Conservation (phyloP, 1,140 invertebrate genomes). For the Eupeodes corollae region DNA sequence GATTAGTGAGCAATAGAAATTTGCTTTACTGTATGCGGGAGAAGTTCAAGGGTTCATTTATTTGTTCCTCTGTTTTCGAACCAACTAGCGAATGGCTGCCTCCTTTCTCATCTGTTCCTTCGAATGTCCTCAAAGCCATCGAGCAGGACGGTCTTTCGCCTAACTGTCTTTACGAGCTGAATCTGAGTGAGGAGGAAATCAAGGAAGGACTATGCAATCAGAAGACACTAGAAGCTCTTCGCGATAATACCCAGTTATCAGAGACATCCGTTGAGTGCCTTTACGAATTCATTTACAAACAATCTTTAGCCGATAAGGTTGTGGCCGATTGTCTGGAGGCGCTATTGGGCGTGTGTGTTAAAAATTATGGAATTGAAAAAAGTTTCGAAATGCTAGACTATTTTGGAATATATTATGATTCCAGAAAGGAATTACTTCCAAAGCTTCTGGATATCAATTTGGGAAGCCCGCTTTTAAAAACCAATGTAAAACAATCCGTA, state of each 20-base stretch:
- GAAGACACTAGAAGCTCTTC: background rate
- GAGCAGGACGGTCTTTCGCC: background rate
- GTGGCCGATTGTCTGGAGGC: slow-evolving; percentile 77
- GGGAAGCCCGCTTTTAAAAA: slow-evolving; percentile 28
- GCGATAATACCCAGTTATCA: background rate
- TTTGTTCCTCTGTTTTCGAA: slow-evolving; percentile 16
- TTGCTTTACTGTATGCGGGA: slow-evolving; percentile 52
- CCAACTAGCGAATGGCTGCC: slow-evolving; percentile 48
- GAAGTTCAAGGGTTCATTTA: slow-evolving; percentile 18
- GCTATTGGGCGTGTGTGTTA: slow-evolving; percentile 65
- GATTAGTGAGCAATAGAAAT: slow-evolving; percentile 73
- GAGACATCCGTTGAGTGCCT: slow-evolving; percentile 1
- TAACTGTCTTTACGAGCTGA: background rate
- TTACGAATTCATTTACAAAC: slow-evolving; percentile 6
- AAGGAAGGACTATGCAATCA: slow-evolving; percentile 1
- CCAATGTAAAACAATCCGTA: slow-evolving; percentile 19
- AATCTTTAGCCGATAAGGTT: slow-evolving; percentile 20
- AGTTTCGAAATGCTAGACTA: slow-evolving; percentile 57
- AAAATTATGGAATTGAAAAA: slow-evolving; percentile 43
- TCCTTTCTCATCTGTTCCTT: slow-evolving; percentile 28
- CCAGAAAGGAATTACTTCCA: slow-evolving; percentile 28
- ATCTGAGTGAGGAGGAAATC: slow-evolving; percentile 10
- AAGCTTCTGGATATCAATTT: slow-evolving; percentile 27
- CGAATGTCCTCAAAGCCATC: too few species aligned
- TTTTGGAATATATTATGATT: slow-evolving; percentile 49